Evolutionary conservation across 1,140 invertebrate genomes (phyloP), one percentile per base, ranked within the genome.

Genomic region (Vollenhovia emeryi): DNA sequence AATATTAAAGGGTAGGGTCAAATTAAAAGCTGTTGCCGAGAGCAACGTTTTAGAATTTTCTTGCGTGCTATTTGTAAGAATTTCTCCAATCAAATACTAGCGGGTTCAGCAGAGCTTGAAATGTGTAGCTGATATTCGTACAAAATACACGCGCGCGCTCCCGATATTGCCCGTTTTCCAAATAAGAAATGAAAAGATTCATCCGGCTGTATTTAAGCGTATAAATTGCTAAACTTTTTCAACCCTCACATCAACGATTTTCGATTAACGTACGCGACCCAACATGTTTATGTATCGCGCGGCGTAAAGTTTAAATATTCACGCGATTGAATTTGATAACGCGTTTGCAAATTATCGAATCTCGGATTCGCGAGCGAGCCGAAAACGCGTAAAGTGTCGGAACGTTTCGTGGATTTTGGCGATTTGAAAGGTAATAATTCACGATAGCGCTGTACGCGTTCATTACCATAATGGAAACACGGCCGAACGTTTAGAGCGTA

Each of bases 341-440:
- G 21, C 74, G 60, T 60, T 45, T 11, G 66, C 52, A 50, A 87
- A 87, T 85, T 87, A 87, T 82, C 75, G 60, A 64, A 75, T 74
- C 45, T 69, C 84, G 75, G 21, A 80, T 85, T 57, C 75, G 62
- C 52, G 59, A 40, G 33, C 45, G 55, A 52, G 60, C 2, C 30
- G 30, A 36, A 71, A 69, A 43, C 66, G 75, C 57, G 71, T 52
- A 86, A 52, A 86, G 64, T 68, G 57, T 86, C 59, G 60, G 43
- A 27, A 24, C 48, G 55, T 73, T 30, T 18, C 18, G 3, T 18
- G 24, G 36, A 36, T 48, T 66, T 68, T 45, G 45, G 55, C 27
- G 52, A 84, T 68, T 60, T 76, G 73, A 78, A 73, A 73, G 50
- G 64, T 57, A 71, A 78, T 87, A 85, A 87, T 85, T 85, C 55